Base-by-base conservation (phyloP, 2,797 vertebrate species). In the Trachops cirrhosus region DNA sequence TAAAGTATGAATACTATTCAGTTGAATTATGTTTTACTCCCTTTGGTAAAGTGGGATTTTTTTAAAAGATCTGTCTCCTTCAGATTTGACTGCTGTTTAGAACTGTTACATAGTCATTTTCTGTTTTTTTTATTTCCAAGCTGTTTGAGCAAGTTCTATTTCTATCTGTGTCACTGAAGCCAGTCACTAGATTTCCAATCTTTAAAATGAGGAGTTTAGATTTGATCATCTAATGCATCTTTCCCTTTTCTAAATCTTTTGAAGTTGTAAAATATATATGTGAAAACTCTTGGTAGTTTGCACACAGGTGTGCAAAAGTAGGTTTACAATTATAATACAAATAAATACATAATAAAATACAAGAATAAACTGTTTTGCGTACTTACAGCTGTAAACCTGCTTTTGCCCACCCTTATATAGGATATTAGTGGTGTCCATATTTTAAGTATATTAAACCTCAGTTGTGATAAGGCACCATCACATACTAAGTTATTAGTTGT, bases 171-270 rank as follows among this genome's bases (percentile, higher is more conserved):
- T 89, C 82, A 52, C 74, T 89, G 73, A 83, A 86, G 10, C 67
- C 32, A 77, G 48, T 80, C n/a, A 24, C 50, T 86, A 57, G 26
- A 54, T 86, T 71, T 8, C 26, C 75, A 5, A 1, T 84, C 16
- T 71, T 89, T 77, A 91, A 80, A 93, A 44, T n/a, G 73, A 85
- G n/a, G 6, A 3, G 19, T 92, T 70, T 80, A 70, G n/a, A 70
- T 71, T 57, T 79, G 37, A 57, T 86, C 5, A 68, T 32, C 26
- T 80, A 0, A n/a, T 84, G 62, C 6, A 3, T 57, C 6, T 86
- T 54, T 96, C 86, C 18, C 44, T 41, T 91, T 96, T 86, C 22
- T 62, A 41, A 68, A 67, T 74, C 32, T 83, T 83, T 83, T 62
- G 9, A 93, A 91, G 29, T 12, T 37, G 0, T 93, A 67, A 88